Conservation (phyloP, 2,113 vertebrate species). For the Pithys albifrons region DNA sequence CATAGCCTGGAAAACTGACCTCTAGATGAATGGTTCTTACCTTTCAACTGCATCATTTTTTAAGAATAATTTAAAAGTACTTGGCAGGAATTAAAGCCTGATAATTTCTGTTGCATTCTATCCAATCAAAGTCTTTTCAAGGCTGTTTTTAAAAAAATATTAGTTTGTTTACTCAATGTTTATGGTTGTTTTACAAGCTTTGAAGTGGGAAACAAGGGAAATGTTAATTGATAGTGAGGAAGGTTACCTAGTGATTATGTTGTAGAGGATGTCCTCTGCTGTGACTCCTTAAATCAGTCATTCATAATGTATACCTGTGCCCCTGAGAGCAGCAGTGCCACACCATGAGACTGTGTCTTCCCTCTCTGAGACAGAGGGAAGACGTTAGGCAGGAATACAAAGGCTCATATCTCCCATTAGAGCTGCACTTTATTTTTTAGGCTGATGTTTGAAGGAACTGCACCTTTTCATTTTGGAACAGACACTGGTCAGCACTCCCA, state of each 20-base stretch:
- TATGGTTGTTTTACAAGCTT: neutral
- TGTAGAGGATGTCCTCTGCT: slow-evolving; percentile 5
- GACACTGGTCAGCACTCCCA: neutral
- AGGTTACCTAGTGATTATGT: neutral
- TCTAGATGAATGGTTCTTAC: neutral
- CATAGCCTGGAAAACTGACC: neutral
- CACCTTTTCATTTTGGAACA: neutral
- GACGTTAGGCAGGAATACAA: neutral
- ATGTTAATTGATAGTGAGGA: neutral
- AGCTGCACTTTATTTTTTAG: neutral
- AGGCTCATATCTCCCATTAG: neutral
- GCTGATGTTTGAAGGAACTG: neutral
- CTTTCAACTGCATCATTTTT: neutral
- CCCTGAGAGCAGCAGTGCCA: neutral
- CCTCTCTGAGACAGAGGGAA: neutral
- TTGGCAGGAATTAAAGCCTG: neutral
- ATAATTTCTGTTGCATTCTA: neutral
- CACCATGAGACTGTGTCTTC: neutral
- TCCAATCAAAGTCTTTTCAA: neutral
- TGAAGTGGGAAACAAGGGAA: neutral
- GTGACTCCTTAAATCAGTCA: neutral
- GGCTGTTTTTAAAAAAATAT: neutral
- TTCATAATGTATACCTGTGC: neutral
- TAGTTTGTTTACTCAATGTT: neutral
- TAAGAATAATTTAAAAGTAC: neutral